Conservation (phyloP, 2,888 invertebrate species). For the Dysmachus trigonus region DNA sequence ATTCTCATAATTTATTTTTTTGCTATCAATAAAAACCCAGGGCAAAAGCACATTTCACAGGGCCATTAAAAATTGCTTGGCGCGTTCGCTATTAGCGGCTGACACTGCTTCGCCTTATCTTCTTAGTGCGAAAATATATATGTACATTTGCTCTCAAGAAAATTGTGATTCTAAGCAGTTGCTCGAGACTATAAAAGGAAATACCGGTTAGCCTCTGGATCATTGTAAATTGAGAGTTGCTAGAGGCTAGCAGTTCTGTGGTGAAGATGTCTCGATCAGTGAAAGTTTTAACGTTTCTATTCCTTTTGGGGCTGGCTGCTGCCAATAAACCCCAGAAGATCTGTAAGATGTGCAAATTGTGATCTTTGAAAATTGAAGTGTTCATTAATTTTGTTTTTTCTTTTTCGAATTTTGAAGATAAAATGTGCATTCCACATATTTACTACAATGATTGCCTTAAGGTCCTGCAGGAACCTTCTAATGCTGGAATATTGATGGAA, state of each 20-base stretch:
- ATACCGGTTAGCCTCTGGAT: constrained; percentile 6
- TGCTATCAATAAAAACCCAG: not conserved
- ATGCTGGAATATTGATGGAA: constrained; percentile 68
- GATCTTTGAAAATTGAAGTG: not conserved
- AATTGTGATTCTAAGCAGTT: not conserved
- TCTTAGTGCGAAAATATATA: not conserved
- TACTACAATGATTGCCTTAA: constrained; percentile 72
- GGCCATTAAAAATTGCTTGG: not conserved
- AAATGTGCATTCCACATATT: constrained; percentile 78
- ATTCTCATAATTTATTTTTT: not conserved
- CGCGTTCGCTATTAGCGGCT: not conserved
- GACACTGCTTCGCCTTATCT: not conserved
- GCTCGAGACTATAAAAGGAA: constrained; percentile 16
- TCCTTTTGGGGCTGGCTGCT: not conserved
- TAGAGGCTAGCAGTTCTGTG: not conserved
- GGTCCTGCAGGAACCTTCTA: constrained; percentile 62
- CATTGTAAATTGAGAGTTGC: not conserved
- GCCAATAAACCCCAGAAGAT: constrained; percentile 2
- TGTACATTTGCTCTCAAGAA: constrained; percentile 5
- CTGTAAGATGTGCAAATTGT: constrained; percentile 25
- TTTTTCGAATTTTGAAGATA: constrained; percentile 66
- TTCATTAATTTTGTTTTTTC: not conserved
- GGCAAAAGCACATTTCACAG: not conserved
- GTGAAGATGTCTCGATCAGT: constrained; percentile 23
- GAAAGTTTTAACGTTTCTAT: not conserved